Evolutionary conservation across 1,140 invertebrate genomes (phyloP).

Genomic region (Pinna nobilis): DNA sequence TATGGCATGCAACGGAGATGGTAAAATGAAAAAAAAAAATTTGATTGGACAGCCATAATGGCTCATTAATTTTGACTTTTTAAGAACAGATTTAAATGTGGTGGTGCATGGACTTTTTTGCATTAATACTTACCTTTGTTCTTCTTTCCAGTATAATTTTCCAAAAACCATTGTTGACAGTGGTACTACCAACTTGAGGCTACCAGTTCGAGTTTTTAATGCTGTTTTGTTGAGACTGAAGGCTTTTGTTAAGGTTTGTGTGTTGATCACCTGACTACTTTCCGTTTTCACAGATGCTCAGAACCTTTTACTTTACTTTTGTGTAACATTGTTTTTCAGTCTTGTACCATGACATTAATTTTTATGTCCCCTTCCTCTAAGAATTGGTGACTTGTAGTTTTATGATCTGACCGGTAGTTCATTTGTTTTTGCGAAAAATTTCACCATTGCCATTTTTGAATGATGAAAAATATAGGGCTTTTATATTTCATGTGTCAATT

Average conservation of each 20-base stretch:
- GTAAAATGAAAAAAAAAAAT: too few species aligned
- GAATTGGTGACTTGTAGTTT: too few species aligned
- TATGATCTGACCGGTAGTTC: neutral
- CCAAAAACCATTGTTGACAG: conserved; percentile 74
- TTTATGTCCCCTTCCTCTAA: too few species aligned
- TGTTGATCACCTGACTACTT: neutral
- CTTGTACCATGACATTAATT: too few species aligned
- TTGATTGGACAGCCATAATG: too few species aligned
- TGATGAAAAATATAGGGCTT: too few species aligned
- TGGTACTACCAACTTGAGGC: conserved; percentile 73
- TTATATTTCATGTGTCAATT: neutral
- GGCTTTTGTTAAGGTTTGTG: conserved; percentile 30
- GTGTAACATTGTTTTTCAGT: neutral
- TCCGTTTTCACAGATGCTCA: neutral
- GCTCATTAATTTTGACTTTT: too few species aligned
- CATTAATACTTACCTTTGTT: too few species aligned
- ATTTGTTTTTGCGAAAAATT: neutral
- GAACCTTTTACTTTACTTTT: neutral
- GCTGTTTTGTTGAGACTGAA: conserved; percentile 51
- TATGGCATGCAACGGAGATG: too few species aligned
- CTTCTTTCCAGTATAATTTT: conserved; percentile 72
- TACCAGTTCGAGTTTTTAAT: conserved; percentile 70
- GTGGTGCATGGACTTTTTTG: too few species aligned
- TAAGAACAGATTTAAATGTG: too few species aligned
- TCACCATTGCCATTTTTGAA: too few species aligned